These are phyloP conservation scores for Drosophila multiciliata DNA, from an alignment of 2,888 invertebrate genomes.

Conservation along the genomic window DNA sequence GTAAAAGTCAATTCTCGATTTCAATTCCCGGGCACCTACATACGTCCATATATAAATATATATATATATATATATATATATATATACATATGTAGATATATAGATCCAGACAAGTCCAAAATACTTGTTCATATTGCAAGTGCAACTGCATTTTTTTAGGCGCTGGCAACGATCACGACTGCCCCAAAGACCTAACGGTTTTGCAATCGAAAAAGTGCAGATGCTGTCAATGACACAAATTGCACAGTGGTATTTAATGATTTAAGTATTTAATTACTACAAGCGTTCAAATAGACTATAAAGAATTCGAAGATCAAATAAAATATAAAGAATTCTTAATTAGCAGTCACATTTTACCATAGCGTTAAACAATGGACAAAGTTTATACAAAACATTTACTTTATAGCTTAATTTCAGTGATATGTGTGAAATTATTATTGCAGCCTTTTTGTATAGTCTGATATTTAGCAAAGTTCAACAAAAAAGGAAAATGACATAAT, in stretches of 20 bases:
- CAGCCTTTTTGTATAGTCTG: not conserved
- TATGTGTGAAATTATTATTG: not conserved
- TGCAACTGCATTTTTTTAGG: constrained; percentile 61
- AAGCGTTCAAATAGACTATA: not conserved
- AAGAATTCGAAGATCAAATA: not conserved
- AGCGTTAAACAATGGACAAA: not conserved
- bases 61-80: not conserved
- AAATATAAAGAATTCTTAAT: not conserved
- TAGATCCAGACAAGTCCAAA: constrained; percentile 24
- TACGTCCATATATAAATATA: not conserved
- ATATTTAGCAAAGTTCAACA: not conserved
- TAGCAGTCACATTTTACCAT: not conserved
- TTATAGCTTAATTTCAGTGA: not conserved
- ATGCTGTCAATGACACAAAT: constrained; percentile 22
- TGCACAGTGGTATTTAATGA: constrained; percentile 38
- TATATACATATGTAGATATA: not conserved
- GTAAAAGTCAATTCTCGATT: constrained; percentile 63
- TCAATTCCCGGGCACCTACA: constrained; percentile 46
- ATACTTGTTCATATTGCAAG: constrained; percentile 59
- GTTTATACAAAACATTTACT: not conserved
- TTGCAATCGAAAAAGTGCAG: constrained; percentile 40
- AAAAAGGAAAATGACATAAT: not conserved
- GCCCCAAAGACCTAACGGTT: constrained; percentile 30
- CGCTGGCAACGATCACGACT: constrained; percentile 27
- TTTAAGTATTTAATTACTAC: not conserved